Conservation (phyloP, 2,888 invertebrate species). For the Lasioglossum malachurum region DNA sequence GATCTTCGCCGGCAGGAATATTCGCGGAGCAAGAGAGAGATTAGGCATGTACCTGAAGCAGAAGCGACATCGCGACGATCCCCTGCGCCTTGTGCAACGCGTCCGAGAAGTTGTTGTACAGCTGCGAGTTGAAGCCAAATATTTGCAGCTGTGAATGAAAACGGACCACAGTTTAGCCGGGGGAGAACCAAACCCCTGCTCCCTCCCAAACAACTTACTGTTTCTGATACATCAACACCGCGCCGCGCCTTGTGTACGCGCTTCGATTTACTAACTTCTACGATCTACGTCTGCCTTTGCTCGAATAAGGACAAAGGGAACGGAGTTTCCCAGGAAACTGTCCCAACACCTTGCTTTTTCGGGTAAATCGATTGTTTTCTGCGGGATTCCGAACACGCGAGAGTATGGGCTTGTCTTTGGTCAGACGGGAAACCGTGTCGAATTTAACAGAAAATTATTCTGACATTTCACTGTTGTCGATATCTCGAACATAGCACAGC, state of each 20-base stretch:
- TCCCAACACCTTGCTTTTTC: neutral
- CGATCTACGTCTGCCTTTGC: neutral
- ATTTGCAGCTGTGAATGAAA: constrained; percentile 93
- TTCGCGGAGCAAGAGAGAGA: constrained; percentile 39
- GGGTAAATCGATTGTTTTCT: neutral
- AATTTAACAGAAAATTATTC: neutral
- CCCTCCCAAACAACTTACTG: neutral
- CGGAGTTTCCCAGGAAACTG: neutral
- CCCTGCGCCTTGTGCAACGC: constrained; percentile 97
- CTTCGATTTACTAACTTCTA: neutral
- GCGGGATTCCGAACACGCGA: neutral
- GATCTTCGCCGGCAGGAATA: constrained; percentile 17
- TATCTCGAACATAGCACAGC: neutral
- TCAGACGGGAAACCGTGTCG: neutral
- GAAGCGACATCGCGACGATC: constrained; percentile 96
- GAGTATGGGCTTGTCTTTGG: neutral
- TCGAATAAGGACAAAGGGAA: neutral
- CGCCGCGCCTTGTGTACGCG: neutral
- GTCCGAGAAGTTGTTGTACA: constrained; percentile 98
- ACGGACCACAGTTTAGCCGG: constrained; percentile 3
- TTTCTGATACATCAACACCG: constrained; percentile 1
- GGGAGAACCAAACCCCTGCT: neutral
- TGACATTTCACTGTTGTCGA: neutral
- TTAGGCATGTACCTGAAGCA: constrained; percentile 92
- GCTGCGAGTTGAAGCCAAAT: constrained; percentile 98